phyloP scores from a whole-genome alignment of 2,888 invertebrate genomes.

The Oeneis ivallda region DNA sequence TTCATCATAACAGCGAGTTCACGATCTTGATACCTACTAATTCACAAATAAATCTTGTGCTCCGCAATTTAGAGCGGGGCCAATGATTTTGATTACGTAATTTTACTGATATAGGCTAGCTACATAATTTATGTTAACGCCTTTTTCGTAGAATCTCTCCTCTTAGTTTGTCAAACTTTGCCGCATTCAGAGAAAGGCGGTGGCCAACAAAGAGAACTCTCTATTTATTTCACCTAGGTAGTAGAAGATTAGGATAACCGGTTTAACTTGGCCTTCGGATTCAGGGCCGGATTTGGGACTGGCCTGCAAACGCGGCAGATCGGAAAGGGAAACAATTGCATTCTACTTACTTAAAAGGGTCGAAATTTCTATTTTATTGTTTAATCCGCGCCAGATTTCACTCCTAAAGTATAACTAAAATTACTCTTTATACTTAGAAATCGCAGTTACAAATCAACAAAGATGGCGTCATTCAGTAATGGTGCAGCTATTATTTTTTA shows the following conservation, averaged over 20 bases:
- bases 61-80: constrained; percentile 49
- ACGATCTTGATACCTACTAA: constrained; percentile 24
- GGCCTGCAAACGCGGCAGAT: constrained; percentile 22
- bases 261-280: constrained; percentile 24
- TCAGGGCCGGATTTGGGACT: constrained; percentile 5
- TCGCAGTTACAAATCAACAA: no score
- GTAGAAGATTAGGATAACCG: constrained; percentile 27
- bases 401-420: no score
- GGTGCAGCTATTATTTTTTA: no score
- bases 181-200: constrained; percentile 47
- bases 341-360: constrained; percentile 4
- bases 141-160: constrained; percentile 3
- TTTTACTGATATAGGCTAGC: not conserved
- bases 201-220: constrained; percentile 48
- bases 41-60: constrained; percentile 45
- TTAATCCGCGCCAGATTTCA: no score
- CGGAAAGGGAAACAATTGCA: constrained; percentile 21
- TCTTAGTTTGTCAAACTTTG: constrained; percentile 32
- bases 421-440: no score
- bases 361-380: not conserved
- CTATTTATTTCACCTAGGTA: constrained; percentile 36
- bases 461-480: no score
- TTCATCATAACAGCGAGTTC: constrained; percentile 13
- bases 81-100: constrained; percentile 52
- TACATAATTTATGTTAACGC: not conserved